A percentile compares a stretch with the other conserved stretches of the same genome.
phyloP scores from a whole-genome alignment of 2,888 invertebrate genomes.

The Melanostoma mellinum region DNA sequence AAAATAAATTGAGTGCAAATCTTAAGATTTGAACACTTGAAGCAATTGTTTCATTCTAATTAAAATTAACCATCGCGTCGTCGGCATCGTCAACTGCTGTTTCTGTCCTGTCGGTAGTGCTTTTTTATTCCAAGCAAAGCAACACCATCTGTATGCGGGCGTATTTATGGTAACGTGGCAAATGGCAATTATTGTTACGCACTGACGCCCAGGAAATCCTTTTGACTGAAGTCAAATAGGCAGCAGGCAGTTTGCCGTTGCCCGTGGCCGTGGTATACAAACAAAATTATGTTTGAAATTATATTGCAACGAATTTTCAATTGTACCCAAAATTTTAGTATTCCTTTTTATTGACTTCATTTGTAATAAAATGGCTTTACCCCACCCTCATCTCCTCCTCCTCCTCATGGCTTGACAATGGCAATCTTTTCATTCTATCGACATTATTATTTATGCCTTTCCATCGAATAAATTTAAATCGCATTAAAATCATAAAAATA shows the following conservation, averaged over 20 bases:
- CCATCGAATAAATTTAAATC: conserved; percentile 57
- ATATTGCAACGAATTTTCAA: conserved; percentile 30
- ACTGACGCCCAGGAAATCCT: conserved; percentile 47
- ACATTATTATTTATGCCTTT: conserved; percentile 47
- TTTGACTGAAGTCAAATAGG: conserved; percentile 26
- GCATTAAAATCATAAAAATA: conserved; percentile 50
- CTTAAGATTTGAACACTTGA: conserved; percentile 4
- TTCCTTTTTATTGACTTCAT: conserved; percentile 37
- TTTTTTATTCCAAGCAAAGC: neutral
- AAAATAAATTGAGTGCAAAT: conserved; percentile 27
- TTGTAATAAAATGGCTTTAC: conserved; percentile 23
- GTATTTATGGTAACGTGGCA: conserved; percentile 1
- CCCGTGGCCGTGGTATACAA: neutral
- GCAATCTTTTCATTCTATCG: conserved; percentile 25
- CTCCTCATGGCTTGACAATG: neutral
- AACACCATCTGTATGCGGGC: conserved; percentile 26
- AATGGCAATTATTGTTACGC: conserved; percentile 30
- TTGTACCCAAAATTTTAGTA: conserved; percentile 36
- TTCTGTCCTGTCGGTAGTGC: no score
- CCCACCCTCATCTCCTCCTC: neutral
- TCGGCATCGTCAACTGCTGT: neutral
- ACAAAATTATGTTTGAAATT: conserved; percentile 35
- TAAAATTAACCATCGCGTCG: conserved; percentile 11
- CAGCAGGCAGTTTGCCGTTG: neutral
- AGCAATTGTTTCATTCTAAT: neutral